These are phyloP conservation scores for Platerodrilus igneus DNA, from an alignment of 2,888 invertebrate genomes.

Conservation along the genomic window DNA sequence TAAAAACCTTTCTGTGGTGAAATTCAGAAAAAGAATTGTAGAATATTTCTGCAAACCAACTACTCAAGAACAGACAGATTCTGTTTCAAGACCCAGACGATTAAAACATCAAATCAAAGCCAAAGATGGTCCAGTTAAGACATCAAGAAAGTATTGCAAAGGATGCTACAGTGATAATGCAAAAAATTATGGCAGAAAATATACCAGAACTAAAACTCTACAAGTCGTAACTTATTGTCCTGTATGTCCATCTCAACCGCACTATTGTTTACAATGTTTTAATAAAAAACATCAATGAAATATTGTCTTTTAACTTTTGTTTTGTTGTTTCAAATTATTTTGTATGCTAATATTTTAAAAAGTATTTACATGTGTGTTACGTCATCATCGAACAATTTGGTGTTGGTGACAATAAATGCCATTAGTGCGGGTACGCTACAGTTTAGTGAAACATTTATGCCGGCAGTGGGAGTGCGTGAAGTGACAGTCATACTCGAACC, in stretches of 20 bases:
- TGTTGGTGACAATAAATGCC: too few relatives aligned
- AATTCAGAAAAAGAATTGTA: not conserved
- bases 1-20: slow-evolving; percentile 3
- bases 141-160: slow-evolving; percentile 3
- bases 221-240: slow-evolving; percentile 4
- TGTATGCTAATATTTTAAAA: too few relatives aligned
- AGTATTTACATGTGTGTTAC: too few relatives aligned
- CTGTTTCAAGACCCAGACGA: slow-evolving; percentile 1
- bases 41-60: not conserved
- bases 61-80: slow-evolving; percentile 1
- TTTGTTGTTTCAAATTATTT: too few relatives aligned
- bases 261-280: slow-evolving; percentile 37
- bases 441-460: too few relatives aligned
- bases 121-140: not conserved
- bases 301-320: too few relatives aligned
- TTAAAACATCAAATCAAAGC: not conserved
- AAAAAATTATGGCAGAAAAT: not conserved
- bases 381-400: too few relatives aligned
- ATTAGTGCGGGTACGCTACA: too few relatives aligned
- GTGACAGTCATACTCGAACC: too few relatives aligned
- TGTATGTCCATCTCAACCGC: slow-evolving; percentile 1
- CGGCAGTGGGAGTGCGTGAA: too few relatives aligned
- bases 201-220: slow-evolving; percentile 3
- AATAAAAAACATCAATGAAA: slow-evolving; percentile 39
- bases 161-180: slow-evolving; percentile 1